Base-by-base conservation (phyloP, 2,113 vertebrate species). In the Arothron firmamentum region DNA sequence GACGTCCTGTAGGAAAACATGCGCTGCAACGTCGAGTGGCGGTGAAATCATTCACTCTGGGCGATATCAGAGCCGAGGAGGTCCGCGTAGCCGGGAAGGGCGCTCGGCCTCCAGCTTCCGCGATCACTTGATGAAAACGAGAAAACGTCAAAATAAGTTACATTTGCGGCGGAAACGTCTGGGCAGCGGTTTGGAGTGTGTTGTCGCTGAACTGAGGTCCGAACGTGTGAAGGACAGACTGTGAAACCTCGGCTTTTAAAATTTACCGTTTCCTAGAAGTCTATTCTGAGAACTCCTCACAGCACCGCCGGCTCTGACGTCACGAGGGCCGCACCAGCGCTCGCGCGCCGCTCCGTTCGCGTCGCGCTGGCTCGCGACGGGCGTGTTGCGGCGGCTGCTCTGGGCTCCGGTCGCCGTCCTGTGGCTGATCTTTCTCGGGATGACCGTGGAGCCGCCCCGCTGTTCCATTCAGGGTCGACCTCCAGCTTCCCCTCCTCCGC, bases 211-310 rank as follows among this genome's bases (percentile, higher is more conserved):
- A 70, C 14, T 52, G 65, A 52, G 59, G 55, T 56, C 68, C 65
- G 28, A 80, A 75, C 52, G 82, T 83, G 79, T 80, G 78, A 82
- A 82, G 80, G 78, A 87, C 81, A 52, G 62, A 62, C 72, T 61
- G 78, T 82, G 80, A 79, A 80, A 83, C 77, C 88, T 89, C 59
- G 87, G 80, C 86, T 88, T 87, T 85, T 84, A 79, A 84, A 88
- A 81, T 82, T 87, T 70, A 78, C 81, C 67, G 74, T 85, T 92
- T 91, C 90, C 87, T 88, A 86, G 90, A 91, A 91, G 77, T 79
- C 84, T 79, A 86, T 92, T 92, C 90, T 90, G 78, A 84, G 91
- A 91, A 92, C 81, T 85, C 61, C 20, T 73, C 77, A 52, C 68
- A 25, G 81, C 83, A 73, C 77, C 76, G 68, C 80, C 84, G 77